Evolutionary conservation across 2,113 vertebrate genomes (phyloP), one percentile per base, ranked within the genome.

Genomic region (Conger conger): DNA sequence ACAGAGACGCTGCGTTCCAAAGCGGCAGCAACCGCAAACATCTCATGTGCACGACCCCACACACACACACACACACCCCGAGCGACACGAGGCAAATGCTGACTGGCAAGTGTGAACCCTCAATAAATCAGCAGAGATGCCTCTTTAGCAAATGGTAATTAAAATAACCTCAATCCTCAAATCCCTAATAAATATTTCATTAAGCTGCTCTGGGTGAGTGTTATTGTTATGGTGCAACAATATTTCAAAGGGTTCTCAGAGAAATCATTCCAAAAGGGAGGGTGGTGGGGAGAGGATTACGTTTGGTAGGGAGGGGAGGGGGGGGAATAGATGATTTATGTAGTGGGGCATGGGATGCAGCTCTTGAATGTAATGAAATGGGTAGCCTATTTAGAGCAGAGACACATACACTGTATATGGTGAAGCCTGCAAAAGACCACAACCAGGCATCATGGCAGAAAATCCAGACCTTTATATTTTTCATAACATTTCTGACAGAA

Each of bases 181-280:
- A 89, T 88, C 90, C 90, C 87, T 89, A 90, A 93, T 94, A 86
- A 89, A 89, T 94, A 93, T 94, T 95, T 94, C 91, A 94, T 94
- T 92, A 93, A 81, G 53, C 33, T 81, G 84, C 88, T 93, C 86
- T 79, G 33, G 79, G 84, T 85, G 87, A 68, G 85, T 88, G 83
- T 92, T 91, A 86, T 89, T 94, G 89, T 92, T 89, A 90, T 89
- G 87, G 82, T 86, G 86, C 88, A 92, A 92, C 91, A 90, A 86
- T 91, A 93, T 93, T 94, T 89, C 83, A 89, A 60, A 90, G 85
- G 88, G 88, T 89, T 85, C 83, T 84, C 42, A 80, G 89, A 90
- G 60, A 89, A 91, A 90, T 89, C 85, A 90, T 80, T 42, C 30
- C 87, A 88, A 81, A 73, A 13, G 30, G 76, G 76, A 60, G 53